Evolutionary conservation across 2,113 vertebrate species (phyloP).

Genomic region (Perca fluviatilis): DNA sequence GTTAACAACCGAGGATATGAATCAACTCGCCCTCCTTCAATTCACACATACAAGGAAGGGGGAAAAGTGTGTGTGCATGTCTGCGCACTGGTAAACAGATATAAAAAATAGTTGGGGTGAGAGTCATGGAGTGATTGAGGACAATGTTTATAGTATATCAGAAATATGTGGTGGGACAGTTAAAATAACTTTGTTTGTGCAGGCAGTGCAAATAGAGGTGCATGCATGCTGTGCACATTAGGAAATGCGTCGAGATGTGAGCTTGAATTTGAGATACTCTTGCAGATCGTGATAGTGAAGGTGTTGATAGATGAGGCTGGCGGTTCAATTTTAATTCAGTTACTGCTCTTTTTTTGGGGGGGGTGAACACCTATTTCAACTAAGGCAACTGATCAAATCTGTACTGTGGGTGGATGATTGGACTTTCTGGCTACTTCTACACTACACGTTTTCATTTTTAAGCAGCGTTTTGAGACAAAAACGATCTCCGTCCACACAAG

Average conservation of each 20-base stretch:
- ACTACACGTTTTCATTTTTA: too few relatives aligned
- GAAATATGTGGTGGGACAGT: conserved; percentile 70
- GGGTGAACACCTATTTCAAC: neutral
- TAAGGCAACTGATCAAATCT: neutral
- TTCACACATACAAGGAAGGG: conserved; percentile 22
- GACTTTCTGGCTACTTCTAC: too few relatives aligned
- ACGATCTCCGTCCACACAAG: too few relatives aligned
- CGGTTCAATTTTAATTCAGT: neutral
- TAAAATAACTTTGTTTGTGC: conserved; percentile 60
- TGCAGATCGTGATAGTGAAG: conserved; percentile 7
- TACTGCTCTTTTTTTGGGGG: neutral
- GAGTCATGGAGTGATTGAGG: conserved; percentile 51
- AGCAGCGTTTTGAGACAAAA: too few relatives aligned
- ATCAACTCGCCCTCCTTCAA: conserved; percentile 63
- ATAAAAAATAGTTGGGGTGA: conserved; percentile 33
- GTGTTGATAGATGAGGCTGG: neutral
- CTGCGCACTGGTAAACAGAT: conserved; percentile 29
- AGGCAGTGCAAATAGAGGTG: conserved; percentile 21
- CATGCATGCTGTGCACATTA: neutral
- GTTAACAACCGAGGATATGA: conserved; percentile 67
- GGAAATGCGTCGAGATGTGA: conserved; percentile 1
- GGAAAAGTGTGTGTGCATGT: conserved; percentile 7
- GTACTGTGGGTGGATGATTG: too few relatives aligned
- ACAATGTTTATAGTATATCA: conserved; percentile 46
- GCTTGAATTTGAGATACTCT: conserved; percentile 21